A percentile compares a stretch with the other conserved stretches of the same genome.
phyloP scores from a whole-genome alignment of 2,113 vertebrate species.

The Lipophrys pholis region DNA sequence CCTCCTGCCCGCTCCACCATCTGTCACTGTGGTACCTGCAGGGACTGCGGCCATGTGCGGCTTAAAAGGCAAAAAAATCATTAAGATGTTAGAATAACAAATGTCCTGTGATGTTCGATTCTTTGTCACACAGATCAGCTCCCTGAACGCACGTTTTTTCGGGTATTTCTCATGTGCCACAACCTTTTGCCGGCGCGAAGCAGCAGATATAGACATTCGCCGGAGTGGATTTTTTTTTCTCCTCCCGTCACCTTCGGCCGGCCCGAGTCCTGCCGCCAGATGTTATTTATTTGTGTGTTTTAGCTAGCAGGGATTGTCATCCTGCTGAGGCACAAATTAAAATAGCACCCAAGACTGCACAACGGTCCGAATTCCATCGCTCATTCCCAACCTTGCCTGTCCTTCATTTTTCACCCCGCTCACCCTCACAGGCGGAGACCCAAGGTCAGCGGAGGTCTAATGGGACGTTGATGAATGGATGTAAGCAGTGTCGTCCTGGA shows the following conservation, averaged over 20 bases:
- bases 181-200: neutral
- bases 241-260: slow-evolving; percentile 5
- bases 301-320: neutral
- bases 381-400: slow-evolving; percentile 21
- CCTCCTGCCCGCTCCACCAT: slow-evolving; percentile 72
- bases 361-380: slow-evolving; percentile 39
- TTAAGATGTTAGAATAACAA: slow-evolving; percentile 71
- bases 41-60: slow-evolving; percentile 63
- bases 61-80: slow-evolving; percentile 59
- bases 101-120: slow-evolving; percentile 46
- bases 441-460: slow-evolving; percentile 69
- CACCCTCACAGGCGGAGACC: slow-evolving; percentile 23
- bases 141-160: slow-evolving; percentile 8
- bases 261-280: slow-evolving; percentile 3
- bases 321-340: slow-evolving; percentile 41
- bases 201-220: slow-evolving; percentile 14
- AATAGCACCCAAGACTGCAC: slow-evolving; percentile 34
- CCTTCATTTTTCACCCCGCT: slow-evolving; percentile 7
- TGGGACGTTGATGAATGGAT: slow-evolving; percentile 71
- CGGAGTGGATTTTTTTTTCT: neutral
- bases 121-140: slow-evolving; percentile 33
- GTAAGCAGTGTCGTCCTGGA: slow-evolving; percentile 73
- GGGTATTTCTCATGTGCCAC: slow-evolving; percentile 19
- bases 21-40: slow-evolving; percentile 79
- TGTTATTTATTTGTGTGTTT: slow-evolving; percentile 4